Base-by-base conservation (phyloP, 1,140 invertebrate genomes). In the Cecropterus lyciades region DNA sequence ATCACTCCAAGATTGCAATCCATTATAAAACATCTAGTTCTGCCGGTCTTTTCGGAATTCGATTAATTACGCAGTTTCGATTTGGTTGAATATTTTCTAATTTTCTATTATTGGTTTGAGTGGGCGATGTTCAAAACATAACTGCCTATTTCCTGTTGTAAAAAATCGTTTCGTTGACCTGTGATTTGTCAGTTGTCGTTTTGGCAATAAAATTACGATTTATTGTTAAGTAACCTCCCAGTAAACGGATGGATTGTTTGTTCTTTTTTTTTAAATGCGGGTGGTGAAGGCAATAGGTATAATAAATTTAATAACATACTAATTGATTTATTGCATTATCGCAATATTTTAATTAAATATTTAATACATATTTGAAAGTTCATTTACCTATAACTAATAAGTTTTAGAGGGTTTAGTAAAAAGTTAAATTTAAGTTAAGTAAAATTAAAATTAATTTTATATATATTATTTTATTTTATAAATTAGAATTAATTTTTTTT, bases 1-100 rank as follows among this genome's bases (percentile, higher is more conserved):
- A 30, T 30, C 27, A 30, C 27, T 30, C 27, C 7, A 37, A 37
- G 11, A 82, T 63, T 49, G 53, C 57, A 62, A 49, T 14, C 63
- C 74, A 79, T 80, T 80, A 80, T 75, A 75, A 76, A 76, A 78
- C 64, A 72, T 67, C 73, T 73, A 45, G 75, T 46, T 74, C 53
- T 62, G 51, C 67, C 2, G 65, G 69, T 74, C 69, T 73, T 45
- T 68, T 72, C 67, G 70, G 69, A 67, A 57, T 72, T 73, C 72
- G 27, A 73, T 69, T 72, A 69, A 65, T 49, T 49, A 60, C 24
- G 27, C 45, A 7, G 15, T 60, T 60, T 60, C 24, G 7, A 33
- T 59, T 59, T 59, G 52, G 9, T 33, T 40, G 57, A 55, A n/a
- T 46, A 27, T 48, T 60, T n/a, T 48, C 13, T 59, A 42, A 42